Evolutionary conservation across 2,888 invertebrate species (phyloP), one percentile per base, ranked within the genome.

Genomic region (Anarsia innoxiella): DNA sequence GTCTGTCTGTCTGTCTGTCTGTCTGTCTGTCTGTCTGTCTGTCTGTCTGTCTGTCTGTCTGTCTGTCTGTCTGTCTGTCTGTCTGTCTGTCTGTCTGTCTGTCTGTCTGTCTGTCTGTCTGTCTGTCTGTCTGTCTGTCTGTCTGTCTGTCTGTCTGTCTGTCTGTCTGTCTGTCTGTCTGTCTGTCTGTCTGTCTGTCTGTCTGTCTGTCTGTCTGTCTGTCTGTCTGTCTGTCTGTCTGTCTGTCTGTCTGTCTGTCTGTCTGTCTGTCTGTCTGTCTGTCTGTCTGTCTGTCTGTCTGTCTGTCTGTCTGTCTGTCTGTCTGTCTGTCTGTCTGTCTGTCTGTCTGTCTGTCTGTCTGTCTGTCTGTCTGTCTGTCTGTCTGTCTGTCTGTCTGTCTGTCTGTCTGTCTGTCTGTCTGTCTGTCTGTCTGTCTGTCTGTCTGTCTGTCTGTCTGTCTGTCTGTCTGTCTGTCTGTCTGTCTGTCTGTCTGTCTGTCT

Each of bases 201-300:
- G n/a, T 27, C 35, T 23, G 9, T 27, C 35, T 23, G 19, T 27
- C 35, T 23, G 8, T 27, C 35, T 23, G 11, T 27, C 35, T 23
- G 12, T 27, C 35, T 23, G 4, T 27, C 35, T 23, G 3, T 27
- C 35, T 23, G 19, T 27, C 35, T 23, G 3, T 27, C 35, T 23
- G 11, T 16, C 35, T 23, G 12, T 27, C 35, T 23, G n/a, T 27
- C 35, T 23, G 9, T 27, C 35, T 23, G 19, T 27, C 35, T 23
- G 8, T 27, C 35, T 23, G 11, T 16, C 35, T 23, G 12, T 27
- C 27, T 23, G 19, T 27, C 35, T 23, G 12, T 27, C 35, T 23
- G 19, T 16, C 35, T 23, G 8, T 27, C 35, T 23, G 19, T 27
- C 35, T 23, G 12, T 27, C 35, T 23, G 19, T 27, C 35, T 23